Percentiles rank a stretch among this genome's conserved stretches.
phyloP scores from a whole-genome alignment of 2,888 invertebrate species.

The Plebejus anna region DNA sequence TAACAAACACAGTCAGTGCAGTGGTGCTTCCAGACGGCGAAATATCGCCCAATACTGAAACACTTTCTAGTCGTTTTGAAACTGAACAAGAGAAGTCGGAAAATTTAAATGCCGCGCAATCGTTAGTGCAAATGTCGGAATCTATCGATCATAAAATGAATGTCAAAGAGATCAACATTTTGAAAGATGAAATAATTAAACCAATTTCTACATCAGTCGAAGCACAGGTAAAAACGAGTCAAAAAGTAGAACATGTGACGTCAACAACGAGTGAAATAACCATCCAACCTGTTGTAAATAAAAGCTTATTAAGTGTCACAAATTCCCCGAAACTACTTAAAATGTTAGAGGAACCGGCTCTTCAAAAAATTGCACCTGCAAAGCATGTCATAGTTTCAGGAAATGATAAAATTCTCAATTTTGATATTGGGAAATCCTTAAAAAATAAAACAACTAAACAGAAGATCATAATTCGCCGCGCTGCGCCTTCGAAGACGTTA shows the following conservation, averaged over 20 bases:
- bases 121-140: conserved; percentile 75
- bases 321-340: conserved; percentile 78
- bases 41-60: conserved; percentile 41
- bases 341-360: conserved; percentile 74
- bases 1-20: conserved; percentile 8
- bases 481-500: conserved; percentile 55
- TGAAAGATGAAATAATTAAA: conserved; percentile 43
- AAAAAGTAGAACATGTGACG: conserved; percentile 46
- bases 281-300: conserved; percentile 44
- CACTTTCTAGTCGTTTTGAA: conserved; percentile 56
- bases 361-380: conserved; percentile 49
- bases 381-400: conserved; percentile 58
- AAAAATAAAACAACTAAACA: conserved; percentile 63
- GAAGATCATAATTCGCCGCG: conserved; percentile 71
- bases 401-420: conserved; percentile 72
- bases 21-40: not conserved
- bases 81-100: conserved; percentile 71
- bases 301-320: conserved; percentile 56
- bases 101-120: conserved; percentile 73
- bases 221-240: conserved; percentile 32
- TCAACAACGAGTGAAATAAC: conserved; percentile 50
- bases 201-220: conserved; percentile 26
- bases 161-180: conserved; percentile 48
- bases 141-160: conserved; percentile 63
- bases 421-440: conserved; percentile 62